A percentile compares a stretch with the other conserved stretches of the same genome.
Evolutionary conservation across 1,140 invertebrate genomes (phyloP).

Genomic region (Lepeophtheirus salmonis): DNA sequence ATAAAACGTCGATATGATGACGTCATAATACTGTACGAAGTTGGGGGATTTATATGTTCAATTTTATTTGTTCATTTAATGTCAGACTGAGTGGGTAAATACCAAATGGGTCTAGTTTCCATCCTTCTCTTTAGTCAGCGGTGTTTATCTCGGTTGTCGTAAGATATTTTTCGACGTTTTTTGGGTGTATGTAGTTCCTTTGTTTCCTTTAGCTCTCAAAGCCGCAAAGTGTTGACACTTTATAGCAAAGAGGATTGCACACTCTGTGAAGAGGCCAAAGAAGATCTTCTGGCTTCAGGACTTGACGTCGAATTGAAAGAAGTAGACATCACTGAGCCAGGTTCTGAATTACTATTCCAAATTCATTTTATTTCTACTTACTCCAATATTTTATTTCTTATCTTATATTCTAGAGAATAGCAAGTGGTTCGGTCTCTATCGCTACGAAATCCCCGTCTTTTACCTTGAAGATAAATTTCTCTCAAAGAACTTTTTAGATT

Average conservation of each 20-base stretch:
- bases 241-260: conserved; percentile 27
- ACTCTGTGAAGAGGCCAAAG: conserved; percentile 27
- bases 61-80: no score
- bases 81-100: no score
- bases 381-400: background rate
- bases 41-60: no score
- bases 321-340: conserved; percentile 26
- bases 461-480: conserved; percentile 28
- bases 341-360: background rate
- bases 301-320: conserved; percentile 26
- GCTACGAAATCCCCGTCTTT: conserved; percentile 30
- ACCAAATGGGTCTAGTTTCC: no score
- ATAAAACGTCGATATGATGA: no score
- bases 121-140: no score
- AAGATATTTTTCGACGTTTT: no score
- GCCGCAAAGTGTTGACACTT: conserved; percentile 23
- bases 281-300: conserved; percentile 15
- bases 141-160: no score
- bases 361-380: background rate
- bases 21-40: no score
- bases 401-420: conserved; percentile 22
- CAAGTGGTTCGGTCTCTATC: conserved; percentile 26
- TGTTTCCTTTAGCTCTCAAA: no score
- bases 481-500: conserved; percentile 27
- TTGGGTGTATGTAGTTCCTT: no score